Percentiles rank a stretch among this genome's conserved stretches.
Conservation (phyloP, 2,113 vertebrate genomes). For the Cyprinodon variegatus region DNA sequence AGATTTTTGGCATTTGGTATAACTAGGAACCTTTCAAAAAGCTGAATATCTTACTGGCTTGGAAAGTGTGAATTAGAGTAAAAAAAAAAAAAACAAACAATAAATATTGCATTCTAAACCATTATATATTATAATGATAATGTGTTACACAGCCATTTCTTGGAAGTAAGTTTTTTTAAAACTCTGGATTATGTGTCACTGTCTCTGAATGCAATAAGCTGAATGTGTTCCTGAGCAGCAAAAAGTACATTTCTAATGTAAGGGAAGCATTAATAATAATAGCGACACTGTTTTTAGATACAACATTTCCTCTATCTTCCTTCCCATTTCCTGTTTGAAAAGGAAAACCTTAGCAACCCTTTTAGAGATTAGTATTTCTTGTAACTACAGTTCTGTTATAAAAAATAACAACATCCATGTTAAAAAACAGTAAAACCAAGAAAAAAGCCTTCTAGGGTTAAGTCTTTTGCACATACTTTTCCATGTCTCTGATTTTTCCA, state of each 20-base stretch:
- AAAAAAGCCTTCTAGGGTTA: constrained; percentile 15
- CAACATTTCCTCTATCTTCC: too few species aligned
- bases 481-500: constrained; percentile 4
- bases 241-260: neutral
- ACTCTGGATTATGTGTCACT: neutral
- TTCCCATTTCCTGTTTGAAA: neutral
- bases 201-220: neutral
- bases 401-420: constrained; percentile 9
- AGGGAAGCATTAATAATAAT: too few species aligned
- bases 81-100: too few species aligned
- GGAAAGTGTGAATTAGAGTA: too few species aligned
- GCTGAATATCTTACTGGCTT: too few species aligned
- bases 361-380: constrained; percentile 6
- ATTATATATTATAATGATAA: neutral
- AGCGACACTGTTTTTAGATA: too few species aligned
- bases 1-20: too few species aligned
- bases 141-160: neutral
- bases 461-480: constrained; percentile 36
- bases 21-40: too few species aligned
- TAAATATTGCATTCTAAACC: too few species aligned
- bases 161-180: neutral
- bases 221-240: neutral
- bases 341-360: too few species aligned
- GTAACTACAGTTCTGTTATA: constrained; percentile 6
- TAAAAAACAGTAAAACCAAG: neutral